Evolutionary conservation across 2,888 invertebrate genomes (phyloP).

Genomic region (Coelogynopora nodosa): DNA sequence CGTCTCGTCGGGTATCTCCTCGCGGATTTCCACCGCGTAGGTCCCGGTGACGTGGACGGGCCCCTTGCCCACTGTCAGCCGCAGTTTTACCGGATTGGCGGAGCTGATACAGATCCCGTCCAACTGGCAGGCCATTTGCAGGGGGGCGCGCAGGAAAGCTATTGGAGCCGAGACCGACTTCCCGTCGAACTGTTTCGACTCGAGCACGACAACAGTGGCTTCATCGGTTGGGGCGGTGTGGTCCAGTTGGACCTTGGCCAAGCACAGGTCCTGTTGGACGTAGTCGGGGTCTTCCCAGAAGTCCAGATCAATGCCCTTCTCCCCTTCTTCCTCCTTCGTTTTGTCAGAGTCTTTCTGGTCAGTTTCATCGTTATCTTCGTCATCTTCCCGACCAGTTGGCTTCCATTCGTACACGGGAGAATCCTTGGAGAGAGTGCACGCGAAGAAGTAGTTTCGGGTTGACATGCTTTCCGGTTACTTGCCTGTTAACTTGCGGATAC

Average conservation of each 20-base stretch:
- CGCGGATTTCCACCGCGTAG: neutral
- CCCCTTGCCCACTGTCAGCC: neutral
- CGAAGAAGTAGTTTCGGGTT: neutral
- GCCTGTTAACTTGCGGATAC: no score
- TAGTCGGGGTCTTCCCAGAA: neutral
- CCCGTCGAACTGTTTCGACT: neutral
- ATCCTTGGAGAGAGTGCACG: neutral
- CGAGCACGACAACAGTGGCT: neutral
- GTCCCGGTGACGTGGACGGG: neutral
- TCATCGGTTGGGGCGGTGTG: neutral
- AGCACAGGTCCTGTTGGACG: neutral
- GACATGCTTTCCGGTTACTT: no score
- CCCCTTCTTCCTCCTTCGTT: neutral
- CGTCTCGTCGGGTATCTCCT: neutral
- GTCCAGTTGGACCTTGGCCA: neutral
- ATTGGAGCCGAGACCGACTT: neutral
- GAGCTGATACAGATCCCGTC: neutral
- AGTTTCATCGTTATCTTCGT: neutral
- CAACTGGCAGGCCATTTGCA: neutral
- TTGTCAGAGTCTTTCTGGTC: neutral
- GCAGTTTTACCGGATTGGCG: neutral
- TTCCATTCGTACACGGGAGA: neutral
- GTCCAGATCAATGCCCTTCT: neutral
- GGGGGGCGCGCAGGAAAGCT: neutral
- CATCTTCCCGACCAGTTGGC: neutral